Base-by-base conservation (phyloP, 2,797 vertebrate species). In the Avahi laniger region DNA sequence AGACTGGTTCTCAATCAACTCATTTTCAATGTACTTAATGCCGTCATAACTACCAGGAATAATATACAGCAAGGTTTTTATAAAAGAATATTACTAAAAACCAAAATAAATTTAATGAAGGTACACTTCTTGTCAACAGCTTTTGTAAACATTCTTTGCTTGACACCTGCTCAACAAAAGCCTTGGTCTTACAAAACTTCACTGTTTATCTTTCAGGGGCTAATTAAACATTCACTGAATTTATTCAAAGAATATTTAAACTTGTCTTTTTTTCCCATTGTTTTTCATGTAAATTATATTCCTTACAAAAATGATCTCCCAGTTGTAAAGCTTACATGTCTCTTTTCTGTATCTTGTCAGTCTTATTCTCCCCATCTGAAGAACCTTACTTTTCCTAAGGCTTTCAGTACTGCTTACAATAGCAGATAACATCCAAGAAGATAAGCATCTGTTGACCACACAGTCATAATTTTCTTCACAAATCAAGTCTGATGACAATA, bases 211-310 rank as follows among this genome's bases (percentile, higher is more conserved):
- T 93, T 86, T 87, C 17, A 33, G 41, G 52, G 7, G 15, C 41
- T 90, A 24, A 92, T 90, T 89, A 93, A 83, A 84, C 75, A 89
- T n/a, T 92, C 88, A 81, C 43, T 82, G 78, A 91, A 93, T 13
- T 92, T 95, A 84, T 90, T 78, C 50, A 70, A 9, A 93, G 59
- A 65, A 54, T 94, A 96, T 89, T 96, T 94, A 93, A 85, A 86
- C 38, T 79, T 87, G 5, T 82, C 28, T 50, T 67, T 79, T 91
- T 30, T 24, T 26, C 4, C 12, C 82, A 87, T 72, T 96, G 33
- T 63, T 72, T 63, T 72, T 70, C 24, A 67, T 61, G n/a, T 65
- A 79, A 94, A 83, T 57, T 46, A 59, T 69, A 83, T 65, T 12
- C 35, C 89, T 94, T 91, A 57, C 33, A 97, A 81, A 97, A 97